Conservation (phyloP, 2,113 vertebrate genomes). For the Silurus glanis region DNA sequence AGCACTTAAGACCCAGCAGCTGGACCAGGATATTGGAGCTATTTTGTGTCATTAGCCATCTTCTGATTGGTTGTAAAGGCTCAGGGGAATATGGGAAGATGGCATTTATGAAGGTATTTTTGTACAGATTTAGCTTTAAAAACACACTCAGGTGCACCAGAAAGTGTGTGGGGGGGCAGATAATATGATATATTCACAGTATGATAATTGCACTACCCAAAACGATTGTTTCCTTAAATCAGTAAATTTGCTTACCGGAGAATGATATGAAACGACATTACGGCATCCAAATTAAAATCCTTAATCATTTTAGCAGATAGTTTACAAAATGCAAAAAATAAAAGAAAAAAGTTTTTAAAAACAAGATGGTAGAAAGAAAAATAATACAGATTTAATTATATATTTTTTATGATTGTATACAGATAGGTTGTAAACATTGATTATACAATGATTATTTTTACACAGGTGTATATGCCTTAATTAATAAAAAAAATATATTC, state of each 20-base stretch:
- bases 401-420: too few species aligned
- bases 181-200: background rate
- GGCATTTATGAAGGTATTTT: constrained; percentile 65
- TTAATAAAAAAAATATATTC: background rate
- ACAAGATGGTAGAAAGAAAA: background rate
- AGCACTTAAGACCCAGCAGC: constrained; percentile 75
- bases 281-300: background rate
- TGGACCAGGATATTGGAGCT: constrained; percentile 78
- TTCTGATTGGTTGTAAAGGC: constrained; percentile 78
- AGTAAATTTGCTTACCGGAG: background rate
- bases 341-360: background rate
- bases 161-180: background rate
- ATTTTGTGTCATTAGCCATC: constrained; percentile 80
- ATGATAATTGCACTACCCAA: background rate
- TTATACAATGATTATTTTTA: too few species aligned
- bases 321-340: background rate
- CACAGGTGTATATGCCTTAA: background rate
- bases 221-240: background rate
- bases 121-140: constrained; percentile 19
- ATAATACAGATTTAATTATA: too few species aligned
- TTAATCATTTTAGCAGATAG: background rate
- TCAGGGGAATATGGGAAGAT: constrained; percentile 67
- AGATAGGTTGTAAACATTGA: too few species aligned
- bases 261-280: background rate
- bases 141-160: constrained; percentile 4